Conservation (phyloP, 2,888 invertebrate genomes). For the Laspeyria flexula region DNA sequence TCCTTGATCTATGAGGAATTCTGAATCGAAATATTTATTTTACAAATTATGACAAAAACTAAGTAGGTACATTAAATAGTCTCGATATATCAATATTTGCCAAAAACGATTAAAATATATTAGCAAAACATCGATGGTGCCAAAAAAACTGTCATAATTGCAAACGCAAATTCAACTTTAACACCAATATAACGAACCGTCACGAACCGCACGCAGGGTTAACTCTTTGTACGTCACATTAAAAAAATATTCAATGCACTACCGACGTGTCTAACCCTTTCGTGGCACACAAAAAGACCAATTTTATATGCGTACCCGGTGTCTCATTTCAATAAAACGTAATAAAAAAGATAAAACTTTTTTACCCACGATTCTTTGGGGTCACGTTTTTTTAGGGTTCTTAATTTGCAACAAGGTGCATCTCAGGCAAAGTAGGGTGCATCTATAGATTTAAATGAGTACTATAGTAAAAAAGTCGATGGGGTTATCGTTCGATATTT, state of each 20-base stretch:
- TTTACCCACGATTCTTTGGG: conserved; percentile 84
- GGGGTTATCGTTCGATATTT: conserved; percentile 67
- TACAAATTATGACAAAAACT: too few relatives aligned
- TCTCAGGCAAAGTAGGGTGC: conserved; percentile 74
- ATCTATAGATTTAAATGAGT: conserved; percentile 78
- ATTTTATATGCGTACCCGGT: conserved; percentile 83
- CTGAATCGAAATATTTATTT: too few relatives aligned
- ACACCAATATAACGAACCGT: conserved; percentile 79
- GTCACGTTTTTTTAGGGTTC: conserved; percentile 79
- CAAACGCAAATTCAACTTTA: conserved; percentile 75
- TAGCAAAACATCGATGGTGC: not conserved
- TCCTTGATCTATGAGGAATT: too few relatives aligned
- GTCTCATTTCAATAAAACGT: conserved; percentile 85
- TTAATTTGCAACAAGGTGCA: conserved; percentile 87
- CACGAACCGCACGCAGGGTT: conserved; percentile 77
- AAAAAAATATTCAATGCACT: conserved; percentile 67
- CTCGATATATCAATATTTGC: too few relatives aligned
- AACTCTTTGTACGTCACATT: conserved; percentile 54
- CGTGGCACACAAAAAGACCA: conserved; percentile 75
- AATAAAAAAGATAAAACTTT: conserved; percentile 80
- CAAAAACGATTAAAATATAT: too few relatives aligned
- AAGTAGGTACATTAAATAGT: too few relatives aligned
- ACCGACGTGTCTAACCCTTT: conserved; percentile 73
- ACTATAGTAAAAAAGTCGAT: conserved; percentile 73
- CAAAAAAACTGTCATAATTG: conserved; percentile 28